These are phyloP conservation scores for Chromobotia macracanthus DNA, from an alignment of 2,797 vertebrate genomes.

Conservation along the genomic window DNA sequence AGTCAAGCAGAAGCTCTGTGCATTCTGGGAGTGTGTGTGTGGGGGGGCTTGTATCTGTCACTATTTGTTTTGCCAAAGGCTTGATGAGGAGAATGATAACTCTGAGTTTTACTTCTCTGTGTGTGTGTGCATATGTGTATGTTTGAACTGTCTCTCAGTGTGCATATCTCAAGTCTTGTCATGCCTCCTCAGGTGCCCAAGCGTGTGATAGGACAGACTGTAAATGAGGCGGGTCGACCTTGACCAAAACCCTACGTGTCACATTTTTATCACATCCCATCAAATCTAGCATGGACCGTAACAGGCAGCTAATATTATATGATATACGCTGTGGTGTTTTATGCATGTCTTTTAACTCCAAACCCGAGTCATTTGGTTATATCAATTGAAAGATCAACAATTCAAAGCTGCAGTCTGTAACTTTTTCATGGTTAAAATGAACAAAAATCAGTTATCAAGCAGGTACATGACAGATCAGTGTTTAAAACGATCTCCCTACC, in stretches of 20 bases:
- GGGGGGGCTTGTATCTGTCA: slow-evolving; percentile 35
- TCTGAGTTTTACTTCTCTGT: slow-evolving; percentile 29
- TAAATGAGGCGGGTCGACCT: slow-evolving; percentile 43
- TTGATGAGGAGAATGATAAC: slow-evolving; percentile 48
- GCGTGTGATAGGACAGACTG: slow-evolving; percentile 40
- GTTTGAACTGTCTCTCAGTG: slow-evolving; percentile 20
- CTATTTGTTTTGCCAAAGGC: slow-evolving; percentile 43
- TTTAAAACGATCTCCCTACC: no score
- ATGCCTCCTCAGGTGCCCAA: slow-evolving; percentile 29
- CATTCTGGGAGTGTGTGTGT: neutral
- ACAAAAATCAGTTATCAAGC: no score
- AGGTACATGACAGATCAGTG: no score
- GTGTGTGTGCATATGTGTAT: neutral
- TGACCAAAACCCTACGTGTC: slow-evolving; percentile 26
- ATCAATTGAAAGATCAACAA: no score
- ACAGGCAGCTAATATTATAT: neutral
- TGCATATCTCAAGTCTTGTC: slow-evolving; percentile 24
- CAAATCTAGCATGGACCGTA: neutral
- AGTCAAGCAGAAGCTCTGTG: slow-evolving; percentile 28
- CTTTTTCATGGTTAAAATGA: no score
- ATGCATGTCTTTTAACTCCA: neutral
- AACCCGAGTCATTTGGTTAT: no score
- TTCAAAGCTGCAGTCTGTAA: no score
- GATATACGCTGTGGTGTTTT: neutral
- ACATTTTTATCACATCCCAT: slow-evolving; percentile 35